Conservation (phyloP, 2,113 vertebrate species). For the Gobius niger region DNA sequence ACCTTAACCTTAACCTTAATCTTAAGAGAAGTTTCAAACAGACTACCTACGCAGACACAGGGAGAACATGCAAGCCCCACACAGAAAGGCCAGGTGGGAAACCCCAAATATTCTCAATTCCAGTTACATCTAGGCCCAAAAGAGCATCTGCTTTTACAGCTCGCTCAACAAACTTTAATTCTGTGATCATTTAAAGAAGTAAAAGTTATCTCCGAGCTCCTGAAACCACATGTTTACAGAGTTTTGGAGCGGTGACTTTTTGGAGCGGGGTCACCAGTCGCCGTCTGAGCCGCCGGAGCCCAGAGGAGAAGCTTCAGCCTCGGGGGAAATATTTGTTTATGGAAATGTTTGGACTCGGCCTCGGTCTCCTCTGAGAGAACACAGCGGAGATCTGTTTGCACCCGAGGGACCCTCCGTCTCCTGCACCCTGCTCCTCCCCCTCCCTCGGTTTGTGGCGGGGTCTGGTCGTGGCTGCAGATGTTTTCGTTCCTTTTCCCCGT, state of each 20-base stretch:
- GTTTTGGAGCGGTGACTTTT: not conserved
- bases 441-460: not conserved
- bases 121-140: too few species aligned
- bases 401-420: not conserved
- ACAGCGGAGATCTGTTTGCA: not conserved
- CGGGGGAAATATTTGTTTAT: slow-evolving; percentile 2
- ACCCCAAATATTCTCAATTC: too few species aligned
- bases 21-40: too few species aligned
- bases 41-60: too few species aligned
- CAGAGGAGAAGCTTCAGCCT: not conserved
- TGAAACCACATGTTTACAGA: too few species aligned
- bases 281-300: not conserved
- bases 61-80: too few species aligned
- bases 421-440: not conserved
- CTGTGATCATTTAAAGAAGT: too few species aligned
- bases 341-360: not conserved
- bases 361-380: not conserved
- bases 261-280: not conserved
- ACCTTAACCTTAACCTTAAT: too few species aligned
- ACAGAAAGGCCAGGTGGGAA: too few species aligned
- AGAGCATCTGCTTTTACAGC: too few species aligned
- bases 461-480: not conserved
- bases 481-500: not conserved
- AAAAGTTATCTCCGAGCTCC: too few species aligned
- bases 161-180: too few species aligned